Conservation (phyloP, 2,113 vertebrate genomes). For the Odontophorus gujanensis region DNA sequence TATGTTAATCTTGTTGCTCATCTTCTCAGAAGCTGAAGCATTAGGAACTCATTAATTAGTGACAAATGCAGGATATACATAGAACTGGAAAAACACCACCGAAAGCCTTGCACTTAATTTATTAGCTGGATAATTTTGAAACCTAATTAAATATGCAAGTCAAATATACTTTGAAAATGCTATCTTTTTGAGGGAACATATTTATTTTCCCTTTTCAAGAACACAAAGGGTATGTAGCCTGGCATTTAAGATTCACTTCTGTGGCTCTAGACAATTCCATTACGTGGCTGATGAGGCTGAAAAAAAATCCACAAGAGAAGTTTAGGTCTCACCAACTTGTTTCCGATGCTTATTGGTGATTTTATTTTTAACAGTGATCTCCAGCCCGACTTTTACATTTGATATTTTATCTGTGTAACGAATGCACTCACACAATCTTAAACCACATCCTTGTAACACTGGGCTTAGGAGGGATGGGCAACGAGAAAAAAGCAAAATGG, state of each 20-base stretch:
- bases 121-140: slow-evolving; percentile 69
- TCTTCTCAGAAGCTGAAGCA: slow-evolving; percentile 69
- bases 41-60: slow-evolving; percentile 70
- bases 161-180: slow-evolving; percentile 67
- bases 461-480: not conserved
- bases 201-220: slow-evolving; percentile 60
- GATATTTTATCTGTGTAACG: not conserved
- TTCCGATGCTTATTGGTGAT: not conserved
- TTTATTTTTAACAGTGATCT: slow-evolving; percentile 29
- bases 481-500: slow-evolving; percentile 46
- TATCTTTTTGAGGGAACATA: slow-evolving; percentile 65
- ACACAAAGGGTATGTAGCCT: slow-evolving; percentile 54
- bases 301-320: slow-evolving; percentile 42
- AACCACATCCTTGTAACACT: not conserved
- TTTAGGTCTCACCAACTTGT: not conserved
- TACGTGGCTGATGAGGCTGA: not conserved
- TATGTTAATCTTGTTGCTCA: slow-evolving; percentile 73
- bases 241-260: slow-evolving; percentile 42
- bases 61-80: slow-evolving; percentile 68
- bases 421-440: not conserved
- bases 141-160: slow-evolving; percentile 68
- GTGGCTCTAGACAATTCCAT: slow-evolving; percentile 52
- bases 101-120: slow-evolving; percentile 63
- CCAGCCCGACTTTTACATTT: not conserved
- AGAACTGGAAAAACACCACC: slow-evolving; percentile 70